phyloP scores from a whole-genome alignment of 2,888 invertebrate genomes.

The Rhorus exstirpatorius region DNA sequence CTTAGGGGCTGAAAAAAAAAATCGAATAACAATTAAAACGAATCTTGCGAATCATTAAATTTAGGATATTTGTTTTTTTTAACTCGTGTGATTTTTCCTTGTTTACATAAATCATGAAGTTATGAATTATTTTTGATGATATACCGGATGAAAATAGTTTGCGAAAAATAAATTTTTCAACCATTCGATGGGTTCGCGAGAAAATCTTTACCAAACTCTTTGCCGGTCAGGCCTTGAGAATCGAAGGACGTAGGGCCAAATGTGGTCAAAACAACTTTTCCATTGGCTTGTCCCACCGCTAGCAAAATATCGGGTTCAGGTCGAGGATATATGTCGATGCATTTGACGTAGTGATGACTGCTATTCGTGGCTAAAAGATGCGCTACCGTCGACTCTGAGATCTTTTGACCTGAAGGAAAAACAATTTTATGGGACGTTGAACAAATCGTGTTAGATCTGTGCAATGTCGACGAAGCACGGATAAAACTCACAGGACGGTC shows the following conservation, averaged over 20 bases:
- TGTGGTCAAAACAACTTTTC: conserved; percentile 93
- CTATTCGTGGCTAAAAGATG: conserved; percentile 91
- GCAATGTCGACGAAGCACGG: conserved; percentile 19
- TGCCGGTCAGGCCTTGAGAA: conserved; percentile 90
- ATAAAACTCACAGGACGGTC: conserved; percentile 83
- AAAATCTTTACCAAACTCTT: conserved; percentile 91
- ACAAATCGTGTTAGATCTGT: conserved; percentile 27
- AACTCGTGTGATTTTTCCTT: no score
- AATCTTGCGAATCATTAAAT: not conserved
- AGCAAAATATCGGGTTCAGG: conserved; percentile 92
- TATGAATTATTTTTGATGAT: no score
- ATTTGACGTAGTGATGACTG: conserved; percentile 93
- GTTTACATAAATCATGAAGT: no score
- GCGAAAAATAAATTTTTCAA: no score
- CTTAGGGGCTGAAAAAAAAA: conserved; percentile 90
- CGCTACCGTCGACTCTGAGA: conserved; percentile 91
- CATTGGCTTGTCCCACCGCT: conserved; percentile 95
- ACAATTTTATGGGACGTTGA: conserved; percentile 60
- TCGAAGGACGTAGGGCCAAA: conserved; percentile 91
- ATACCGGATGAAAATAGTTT: no score
- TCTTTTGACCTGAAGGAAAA: conserved; percentile 88
- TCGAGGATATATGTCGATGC: conserved; percentile 94
- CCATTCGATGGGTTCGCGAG: no score
- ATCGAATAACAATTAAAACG: conserved; percentile 24
- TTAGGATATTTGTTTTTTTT: no score